A percentile compares a stretch with the other conserved stretches of the same genome.
Conservation (phyloP, 2,113 vertebrate genomes). For the Pardalotus punctatus region DNA sequence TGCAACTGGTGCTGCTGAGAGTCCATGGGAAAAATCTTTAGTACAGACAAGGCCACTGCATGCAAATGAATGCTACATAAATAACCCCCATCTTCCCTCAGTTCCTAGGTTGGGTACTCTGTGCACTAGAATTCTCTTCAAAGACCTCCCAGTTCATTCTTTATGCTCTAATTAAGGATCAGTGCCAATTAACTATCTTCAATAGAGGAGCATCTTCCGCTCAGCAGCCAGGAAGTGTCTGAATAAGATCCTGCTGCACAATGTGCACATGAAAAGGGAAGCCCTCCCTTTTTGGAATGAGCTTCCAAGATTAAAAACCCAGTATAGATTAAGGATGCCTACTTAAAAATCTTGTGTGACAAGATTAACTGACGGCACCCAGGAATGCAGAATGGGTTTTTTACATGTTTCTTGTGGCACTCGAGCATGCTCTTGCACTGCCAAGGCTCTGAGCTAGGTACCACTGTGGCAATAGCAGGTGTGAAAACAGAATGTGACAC, state of each 20-base stretch:
- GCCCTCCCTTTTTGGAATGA: conserved; percentile 38
- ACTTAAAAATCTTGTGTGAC: conserved; percentile 26
- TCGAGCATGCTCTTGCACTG: neutral
- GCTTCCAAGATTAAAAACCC: conserved; percentile 47
- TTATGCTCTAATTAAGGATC: conserved; percentile 63
- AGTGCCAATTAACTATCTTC: conserved; percentile 66
- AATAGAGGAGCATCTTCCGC: conserved; percentile 68
- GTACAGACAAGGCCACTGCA: conserved; percentile 16
- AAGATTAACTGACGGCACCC: neutral
- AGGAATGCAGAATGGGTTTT: neutral
- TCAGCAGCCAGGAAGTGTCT: conserved; percentile 65
- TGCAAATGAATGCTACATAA: conserved; percentile 46
- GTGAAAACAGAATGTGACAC: neutral
- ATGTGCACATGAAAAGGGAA: conserved; percentile 44
- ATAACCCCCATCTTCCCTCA: conserved; percentile 44
- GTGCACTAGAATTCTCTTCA: conserved; percentile 48
- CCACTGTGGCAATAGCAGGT: neutral
- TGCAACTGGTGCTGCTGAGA: conserved; percentile 24
- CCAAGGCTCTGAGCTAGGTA: neutral
- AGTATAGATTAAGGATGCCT: conserved; percentile 31
- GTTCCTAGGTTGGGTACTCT: conserved; percentile 47
- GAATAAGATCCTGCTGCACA: conserved; percentile 62
- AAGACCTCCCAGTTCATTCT: conserved; percentile 66
- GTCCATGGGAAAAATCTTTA: conserved; percentile 43
- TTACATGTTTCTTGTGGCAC: neutral